These are phyloP conservation scores for Philopedon plagiatum DNA, from an alignment of 2,888 invertebrate species.

Conservation along the genomic window DNA sequence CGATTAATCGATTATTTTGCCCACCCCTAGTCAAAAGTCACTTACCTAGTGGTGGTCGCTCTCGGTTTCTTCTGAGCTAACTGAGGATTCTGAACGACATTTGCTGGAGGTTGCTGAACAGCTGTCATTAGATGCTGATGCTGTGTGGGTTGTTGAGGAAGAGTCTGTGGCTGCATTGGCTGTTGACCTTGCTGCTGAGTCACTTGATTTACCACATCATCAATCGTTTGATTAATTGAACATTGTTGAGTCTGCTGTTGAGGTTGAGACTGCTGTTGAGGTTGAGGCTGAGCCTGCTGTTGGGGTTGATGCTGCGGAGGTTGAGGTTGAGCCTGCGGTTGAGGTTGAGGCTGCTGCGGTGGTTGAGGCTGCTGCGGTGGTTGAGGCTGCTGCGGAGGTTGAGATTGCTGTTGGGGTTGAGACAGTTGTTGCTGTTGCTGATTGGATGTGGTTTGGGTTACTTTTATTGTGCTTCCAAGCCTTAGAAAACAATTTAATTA, in stretches of 20 bases:
- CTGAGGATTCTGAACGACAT: not conserved
- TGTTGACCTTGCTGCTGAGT: slow-evolving; percentile 5
- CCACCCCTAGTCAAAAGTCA: too few relatives aligned
- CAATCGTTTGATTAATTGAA: not conserved
- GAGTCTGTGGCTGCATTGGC: not conserved
- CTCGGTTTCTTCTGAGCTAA: slow-evolving; percentile 19
- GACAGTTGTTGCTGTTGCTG: slow-evolving; percentile 3
- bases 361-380: too few relatives aligned
- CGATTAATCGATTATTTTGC: too few relatives aligned
- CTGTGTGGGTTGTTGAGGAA: slow-evolving; percentile 12
- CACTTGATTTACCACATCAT: not conserved
- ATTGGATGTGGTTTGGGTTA: slow-evolving; percentile 16
- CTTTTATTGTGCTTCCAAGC: slow-evolving; percentile 34
- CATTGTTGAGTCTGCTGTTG: not conserved
- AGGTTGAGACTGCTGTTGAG: not conserved
- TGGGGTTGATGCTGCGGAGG: not conserved
- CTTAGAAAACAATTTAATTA: slow-evolving; percentile 13
- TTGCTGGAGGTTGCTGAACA: not conserved
- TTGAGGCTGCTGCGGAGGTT: not conserved
- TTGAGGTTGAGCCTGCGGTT: too few relatives aligned
- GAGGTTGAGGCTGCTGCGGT: not conserved
- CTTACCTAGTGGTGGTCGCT: slow-evolving; percentile 6
- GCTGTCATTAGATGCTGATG: not conserved
- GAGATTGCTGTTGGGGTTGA: too few relatives aligned
- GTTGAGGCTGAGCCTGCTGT: too few relatives aligned